Evolutionary conservation across 1,140 invertebrate species (phyloP), one percentile per base, ranked within the genome.

Genomic region (Caenorhabditis inopinata): DNA sequence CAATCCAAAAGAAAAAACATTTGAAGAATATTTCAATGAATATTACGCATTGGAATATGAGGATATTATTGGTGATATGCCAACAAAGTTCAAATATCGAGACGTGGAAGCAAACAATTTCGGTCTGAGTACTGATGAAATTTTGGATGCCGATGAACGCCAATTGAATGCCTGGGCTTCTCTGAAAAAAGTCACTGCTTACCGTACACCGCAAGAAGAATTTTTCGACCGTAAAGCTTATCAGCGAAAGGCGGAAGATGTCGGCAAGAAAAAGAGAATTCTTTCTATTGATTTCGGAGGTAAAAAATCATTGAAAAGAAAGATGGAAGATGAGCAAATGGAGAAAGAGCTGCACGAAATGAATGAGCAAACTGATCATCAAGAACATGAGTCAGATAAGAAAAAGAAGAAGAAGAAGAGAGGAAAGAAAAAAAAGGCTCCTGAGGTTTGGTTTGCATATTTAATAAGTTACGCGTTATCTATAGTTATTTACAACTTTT

Each of bases 161-260:
- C 96, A 98, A 90, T 90, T 99, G 4, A 98, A 98, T 87, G 92
- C 92, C 83, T 98, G 96, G 96, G 94, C 93, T 86, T 94, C 95
- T 0, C 89, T 98, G 2, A 96, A 95, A 89, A 96, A 94, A 90
- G 80, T 94, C 11, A 91, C 93, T n/a, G 92, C 94, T 87, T 92
- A 93, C 84, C 91, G 88, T 51, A 91, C 93, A 0, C 92, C 93
- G 12, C 90, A 93, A 75, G 92, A 93, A 35, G 96, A 98, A 90
- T 91, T 91, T 81, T 92, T 92, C 78, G 95, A 97, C 83, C 90
- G 93, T 32, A 92, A 92, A 80, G 91, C 92, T 1, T 97, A 93
- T 88, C 88, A 92, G 78, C 91, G 92, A 76, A 95, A 94, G 89
- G 92, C 92, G 0, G 90, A 91, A 51, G 93, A 95, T 89, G 88